Evolutionary conservation across 2,113 vertebrate genomes (phyloP).

Genomic region (Columbina picui): DNA sequence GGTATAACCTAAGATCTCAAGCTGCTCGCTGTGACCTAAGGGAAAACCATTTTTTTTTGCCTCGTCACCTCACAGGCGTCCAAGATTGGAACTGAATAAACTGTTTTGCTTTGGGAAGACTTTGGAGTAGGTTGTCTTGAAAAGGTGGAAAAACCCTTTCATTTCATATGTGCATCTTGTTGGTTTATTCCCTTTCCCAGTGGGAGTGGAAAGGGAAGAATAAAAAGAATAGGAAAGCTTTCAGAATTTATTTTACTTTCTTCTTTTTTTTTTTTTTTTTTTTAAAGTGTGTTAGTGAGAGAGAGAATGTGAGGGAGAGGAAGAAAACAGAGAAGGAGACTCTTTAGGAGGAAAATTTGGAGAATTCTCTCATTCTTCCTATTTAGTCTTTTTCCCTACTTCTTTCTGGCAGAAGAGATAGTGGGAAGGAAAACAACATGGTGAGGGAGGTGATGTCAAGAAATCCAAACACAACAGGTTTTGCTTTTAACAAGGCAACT

Average conservation of each 20-base stretch:
- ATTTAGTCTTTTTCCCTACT: neutral
- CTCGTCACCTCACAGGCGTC: neutral
- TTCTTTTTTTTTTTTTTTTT: neutral
- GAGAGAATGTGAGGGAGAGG: neutral
- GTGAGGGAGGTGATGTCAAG: neutral
- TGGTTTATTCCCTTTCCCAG: neutral
- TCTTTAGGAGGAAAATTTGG: neutral
- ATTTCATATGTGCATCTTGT: neutral
- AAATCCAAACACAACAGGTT: neutral
- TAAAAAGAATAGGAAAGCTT: neutral
- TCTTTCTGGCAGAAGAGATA: neutral
- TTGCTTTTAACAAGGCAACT: neutral
- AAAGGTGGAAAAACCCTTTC: neutral
- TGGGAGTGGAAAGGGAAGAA: neutral
- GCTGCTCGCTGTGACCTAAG: neutral
- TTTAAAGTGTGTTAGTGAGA: neutral
- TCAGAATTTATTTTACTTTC: neutral
- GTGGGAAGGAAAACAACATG: neutral
- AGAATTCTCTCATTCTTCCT: neutral
- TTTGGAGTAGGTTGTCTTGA: neutral
- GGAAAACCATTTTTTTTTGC: neutral
- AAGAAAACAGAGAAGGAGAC: neutral
- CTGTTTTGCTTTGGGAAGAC: neutral
- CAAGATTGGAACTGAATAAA: neutral
- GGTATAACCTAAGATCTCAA: neutral